A percentile compares a stretch with the other conserved stretches of the same genome.
phyloP scores from a whole-genome alignment of 35 echinoderm and acorn worm species.

The Lytechinus variegatus region DNA sequence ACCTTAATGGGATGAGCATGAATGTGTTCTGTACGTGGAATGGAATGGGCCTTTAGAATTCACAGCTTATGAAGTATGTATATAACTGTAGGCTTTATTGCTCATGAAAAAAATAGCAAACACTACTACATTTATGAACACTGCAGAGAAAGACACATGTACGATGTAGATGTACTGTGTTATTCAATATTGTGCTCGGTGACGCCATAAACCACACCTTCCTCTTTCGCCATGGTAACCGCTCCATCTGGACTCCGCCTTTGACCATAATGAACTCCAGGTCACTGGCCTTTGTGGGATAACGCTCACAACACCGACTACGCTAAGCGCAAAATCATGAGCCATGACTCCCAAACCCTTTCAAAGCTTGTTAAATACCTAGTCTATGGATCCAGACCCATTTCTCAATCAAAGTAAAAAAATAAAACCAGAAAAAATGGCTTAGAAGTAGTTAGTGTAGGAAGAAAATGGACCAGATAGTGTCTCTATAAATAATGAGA shows the following conservation, averaged over 20 bases:
- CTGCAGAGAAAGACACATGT: no score
- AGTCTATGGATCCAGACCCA: not conserved
- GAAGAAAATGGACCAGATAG: not conserved
- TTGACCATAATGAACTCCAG: not conserved
- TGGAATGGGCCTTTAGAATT: no score
- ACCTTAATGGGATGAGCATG: no score
- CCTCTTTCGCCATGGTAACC: not conserved
- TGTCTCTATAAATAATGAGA: not conserved
- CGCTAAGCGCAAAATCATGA: not conserved
- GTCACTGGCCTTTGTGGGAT: not conserved
- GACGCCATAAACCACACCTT: not conserved
- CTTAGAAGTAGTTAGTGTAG: not conserved
- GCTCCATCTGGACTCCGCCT: not conserved
- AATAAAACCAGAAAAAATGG: not conserved
- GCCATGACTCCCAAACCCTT: not conserved
- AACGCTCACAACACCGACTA: not conserved
- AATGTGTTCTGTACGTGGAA: no score
- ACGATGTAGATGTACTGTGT: no score
- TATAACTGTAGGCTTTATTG: no score
- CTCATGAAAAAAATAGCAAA: no score
- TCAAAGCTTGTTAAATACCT: not conserved
- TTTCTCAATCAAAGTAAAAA: no score
- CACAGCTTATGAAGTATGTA: no score
- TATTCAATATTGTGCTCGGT: not conserved
- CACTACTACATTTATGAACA: no score